Percentiles rank a stretch among this genome's conserved stretches.
Conservation (phyloP, 1,140 invertebrate genomes). For the Colletes latitarsis region DNA sequence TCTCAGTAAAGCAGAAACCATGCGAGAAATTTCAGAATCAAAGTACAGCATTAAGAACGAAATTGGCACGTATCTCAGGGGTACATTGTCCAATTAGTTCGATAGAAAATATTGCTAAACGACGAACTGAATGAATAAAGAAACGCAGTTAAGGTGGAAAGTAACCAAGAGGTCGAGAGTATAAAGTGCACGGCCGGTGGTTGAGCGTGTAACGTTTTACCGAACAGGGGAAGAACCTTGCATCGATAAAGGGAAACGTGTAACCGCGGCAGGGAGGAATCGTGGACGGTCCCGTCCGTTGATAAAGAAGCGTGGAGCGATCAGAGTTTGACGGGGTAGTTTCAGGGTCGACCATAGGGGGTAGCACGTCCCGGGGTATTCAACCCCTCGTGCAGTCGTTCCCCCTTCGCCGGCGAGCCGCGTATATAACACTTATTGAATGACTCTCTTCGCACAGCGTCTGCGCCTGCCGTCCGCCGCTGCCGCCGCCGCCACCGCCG, state of each 20-base stretch:
- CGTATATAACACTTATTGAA: constrained; percentile 74
- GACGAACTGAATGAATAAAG: no score
- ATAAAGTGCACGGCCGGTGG: no score
- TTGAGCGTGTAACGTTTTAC: no score
- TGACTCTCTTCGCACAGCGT: constrained; percentile 66
- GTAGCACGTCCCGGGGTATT: constrained; percentile 73
- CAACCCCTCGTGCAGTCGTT: constrained; percentile 52
- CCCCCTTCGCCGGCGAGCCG: constrained; percentile 55
- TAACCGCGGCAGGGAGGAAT: not conserved
- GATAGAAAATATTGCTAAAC: no score
- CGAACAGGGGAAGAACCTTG: not conserved
- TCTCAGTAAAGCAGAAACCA: not conserved
- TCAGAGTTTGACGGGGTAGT: constrained; percentile 58
- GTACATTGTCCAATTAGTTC: no score
- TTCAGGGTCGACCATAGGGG: constrained; percentile 71
- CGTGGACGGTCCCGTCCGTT: constrained; percentile 22
- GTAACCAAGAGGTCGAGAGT: no score
- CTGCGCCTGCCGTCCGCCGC: constrained; percentile 59
- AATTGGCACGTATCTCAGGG: no score
- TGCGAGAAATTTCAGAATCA: no score
- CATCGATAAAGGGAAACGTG: constrained; percentile 33
- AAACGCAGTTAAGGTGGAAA: no score
- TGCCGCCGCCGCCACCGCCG: constrained; percentile 33
- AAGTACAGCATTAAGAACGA: no score
- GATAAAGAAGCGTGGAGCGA: constrained; percentile 70